These are phyloP conservation scores for Eurystomus gularis DNA, from an alignment of 2,113 vertebrate species.

Conservation along the genomic window DNA sequence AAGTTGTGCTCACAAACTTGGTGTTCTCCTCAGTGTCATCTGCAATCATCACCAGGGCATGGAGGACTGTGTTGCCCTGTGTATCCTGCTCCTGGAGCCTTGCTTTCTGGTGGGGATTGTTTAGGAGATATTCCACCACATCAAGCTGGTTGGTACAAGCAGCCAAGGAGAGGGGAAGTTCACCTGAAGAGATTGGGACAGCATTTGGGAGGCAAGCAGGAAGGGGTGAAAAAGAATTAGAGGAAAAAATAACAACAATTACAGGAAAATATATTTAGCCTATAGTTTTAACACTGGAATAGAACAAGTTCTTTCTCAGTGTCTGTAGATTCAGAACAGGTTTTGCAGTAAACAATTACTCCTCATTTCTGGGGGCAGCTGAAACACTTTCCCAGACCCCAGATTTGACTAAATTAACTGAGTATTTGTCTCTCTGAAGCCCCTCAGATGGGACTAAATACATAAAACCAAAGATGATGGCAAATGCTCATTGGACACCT, in stretches of 20 bases:
- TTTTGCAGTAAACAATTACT: background rate
- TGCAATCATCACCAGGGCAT: constrained; percentile 87
- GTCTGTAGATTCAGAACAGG: background rate
- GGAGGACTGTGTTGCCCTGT: constrained; percentile 88
- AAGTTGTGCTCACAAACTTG: constrained; percentile 81
- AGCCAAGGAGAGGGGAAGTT: constrained; percentile 91
- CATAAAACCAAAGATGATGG: background rate
- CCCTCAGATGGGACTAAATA: background rate
- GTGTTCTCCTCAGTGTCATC: constrained; percentile 86
- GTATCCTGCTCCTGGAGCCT: constrained; percentile 78
- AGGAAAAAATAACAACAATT: background rate
- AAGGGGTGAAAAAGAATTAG: background rate
- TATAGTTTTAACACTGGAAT: background rate
- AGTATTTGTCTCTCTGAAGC: background rate
- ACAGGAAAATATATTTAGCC: background rate
- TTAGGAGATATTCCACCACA: constrained; percentile 84
- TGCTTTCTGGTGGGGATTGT: constrained; percentile 78
- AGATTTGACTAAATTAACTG: background rate
- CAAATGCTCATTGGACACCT: background rate
- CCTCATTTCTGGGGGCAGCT: background rate
- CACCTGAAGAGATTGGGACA: constrained; percentile 74
- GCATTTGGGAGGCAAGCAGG: background rate
- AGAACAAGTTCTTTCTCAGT: background rate
- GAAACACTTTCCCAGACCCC: background rate
- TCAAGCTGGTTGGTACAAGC: constrained; percentile 92